phyloP scores from a whole-genome alignment of 1,140 invertebrate species.

The Papilio polyxenes region DNA sequence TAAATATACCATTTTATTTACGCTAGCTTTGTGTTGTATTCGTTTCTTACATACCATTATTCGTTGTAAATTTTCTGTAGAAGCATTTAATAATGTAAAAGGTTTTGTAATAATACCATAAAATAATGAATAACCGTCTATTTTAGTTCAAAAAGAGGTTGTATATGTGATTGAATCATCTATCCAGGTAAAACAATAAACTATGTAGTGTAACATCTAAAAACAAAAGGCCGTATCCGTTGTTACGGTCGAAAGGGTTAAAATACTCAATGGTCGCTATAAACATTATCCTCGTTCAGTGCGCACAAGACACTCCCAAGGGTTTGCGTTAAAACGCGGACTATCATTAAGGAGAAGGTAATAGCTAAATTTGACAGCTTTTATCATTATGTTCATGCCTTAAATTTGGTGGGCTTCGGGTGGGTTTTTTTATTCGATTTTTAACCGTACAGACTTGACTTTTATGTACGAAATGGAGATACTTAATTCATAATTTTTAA shows the following conservation, averaged over 20 bases:
- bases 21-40: too few relatives aligned
- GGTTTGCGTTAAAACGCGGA: constrained; percentile 37
- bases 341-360: constrained; percentile 35
- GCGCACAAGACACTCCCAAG: constrained; percentile 34
- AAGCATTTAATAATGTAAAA: background rate
- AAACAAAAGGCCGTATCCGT: constrained; percentile 35
- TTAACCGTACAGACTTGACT: background rate
- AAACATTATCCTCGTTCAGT: constrained; percentile 31
- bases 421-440: constrained; percentile 1
- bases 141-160: background rate
- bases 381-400: constrained; percentile 32
- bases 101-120: background rate
- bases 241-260: constrained; percentile 39
- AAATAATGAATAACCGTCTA: background rate
- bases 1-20: too few relatives aligned
- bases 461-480: background rate
- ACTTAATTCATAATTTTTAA: background rate
- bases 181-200: constrained; percentile 27
- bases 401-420: constrained; percentile 7
- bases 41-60: too few relatives aligned
- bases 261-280: constrained; percentile 33
- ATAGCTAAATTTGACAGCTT: constrained; percentile 36
- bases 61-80: too few relatives aligned
- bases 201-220: constrained; percentile 29
- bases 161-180: constrained; percentile 14